Evolutionary conservation across 2,113 vertebrate species (phyloP).

Genomic region (Narcine bancroftii): DNA sequence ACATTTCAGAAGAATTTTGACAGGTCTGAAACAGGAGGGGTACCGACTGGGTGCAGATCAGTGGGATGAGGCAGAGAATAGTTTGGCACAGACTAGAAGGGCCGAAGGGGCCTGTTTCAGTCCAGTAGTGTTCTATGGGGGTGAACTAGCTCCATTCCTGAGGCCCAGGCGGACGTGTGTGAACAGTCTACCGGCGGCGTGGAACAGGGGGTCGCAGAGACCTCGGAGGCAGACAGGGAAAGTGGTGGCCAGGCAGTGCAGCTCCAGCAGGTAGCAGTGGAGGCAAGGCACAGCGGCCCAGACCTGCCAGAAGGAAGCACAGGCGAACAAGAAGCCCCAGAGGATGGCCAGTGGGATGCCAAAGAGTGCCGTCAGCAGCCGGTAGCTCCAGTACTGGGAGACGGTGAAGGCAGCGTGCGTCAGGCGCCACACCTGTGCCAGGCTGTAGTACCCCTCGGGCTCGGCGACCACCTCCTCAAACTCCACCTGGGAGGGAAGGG

Average conservation of each 20-base stretch:
- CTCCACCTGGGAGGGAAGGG: slow-evolving; percentile 40
- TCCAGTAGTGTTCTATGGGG: neutral
- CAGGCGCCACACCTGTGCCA: slow-evolving; percentile 43
- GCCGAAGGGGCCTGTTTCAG: no score
- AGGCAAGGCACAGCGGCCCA: slow-evolving; percentile 45
- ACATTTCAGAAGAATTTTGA: no score
- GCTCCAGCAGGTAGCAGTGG: slow-evolving; percentile 44
- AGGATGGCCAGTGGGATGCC: slow-evolving; percentile 43
- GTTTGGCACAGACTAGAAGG: no score
- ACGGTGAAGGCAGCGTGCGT: slow-evolving; percentile 42
- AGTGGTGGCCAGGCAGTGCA: slow-evolving; percentile 43
- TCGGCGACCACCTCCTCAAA: slow-evolving; percentile 48
- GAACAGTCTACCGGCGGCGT: slow-evolving; percentile 42
- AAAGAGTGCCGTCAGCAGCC: slow-evolving; percentile 41
- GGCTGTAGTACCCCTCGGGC: slow-evolving; percentile 45
- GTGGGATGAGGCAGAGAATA: no score
- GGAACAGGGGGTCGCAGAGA: slow-evolving; percentile 45
- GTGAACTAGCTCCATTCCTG: slow-evolving; percentile 40
- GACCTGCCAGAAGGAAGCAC: slow-evolving; percentile 45
- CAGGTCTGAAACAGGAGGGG: no score
- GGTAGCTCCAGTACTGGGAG: slow-evolving; percentile 47
- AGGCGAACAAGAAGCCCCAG: slow-evolving; percentile 47
- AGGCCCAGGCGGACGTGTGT: slow-evolving; percentile 41
- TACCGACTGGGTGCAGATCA: no score
- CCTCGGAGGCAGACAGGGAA: slow-evolving; percentile 43